Conservation (phyloP, 2,113 vertebrate genomes). For the Grantiella picta region DNA sequence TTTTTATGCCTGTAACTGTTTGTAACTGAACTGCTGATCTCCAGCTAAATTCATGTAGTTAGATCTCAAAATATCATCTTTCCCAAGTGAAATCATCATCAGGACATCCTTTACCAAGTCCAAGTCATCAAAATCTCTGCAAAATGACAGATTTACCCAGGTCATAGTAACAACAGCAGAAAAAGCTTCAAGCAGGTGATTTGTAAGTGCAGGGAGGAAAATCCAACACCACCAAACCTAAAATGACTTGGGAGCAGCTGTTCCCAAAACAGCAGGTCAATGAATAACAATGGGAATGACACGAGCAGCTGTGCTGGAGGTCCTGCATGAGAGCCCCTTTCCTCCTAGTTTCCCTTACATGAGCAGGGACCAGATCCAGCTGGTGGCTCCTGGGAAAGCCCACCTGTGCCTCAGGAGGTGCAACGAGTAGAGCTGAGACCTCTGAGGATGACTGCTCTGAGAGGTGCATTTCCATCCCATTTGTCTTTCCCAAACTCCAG, state of each 20-base stretch:
- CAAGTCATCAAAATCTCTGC: neutral
- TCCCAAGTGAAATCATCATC: neutral
- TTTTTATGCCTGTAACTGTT: neutral
- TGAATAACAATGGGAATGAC: neutral
- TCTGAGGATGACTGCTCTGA: neutral
- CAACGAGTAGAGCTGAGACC: neutral
- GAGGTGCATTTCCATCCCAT: neutral
- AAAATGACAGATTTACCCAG: neutral
- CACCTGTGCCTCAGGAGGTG: accelerated
- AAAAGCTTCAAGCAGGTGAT: neutral
- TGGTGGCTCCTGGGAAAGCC: neutral
- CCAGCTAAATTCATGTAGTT: neutral
- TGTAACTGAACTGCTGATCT: neutral
- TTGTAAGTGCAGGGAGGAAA: neutral
- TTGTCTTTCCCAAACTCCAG: neutral
- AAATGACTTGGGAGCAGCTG: neutral
- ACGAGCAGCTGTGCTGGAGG: neutral
- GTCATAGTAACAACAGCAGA: neutral
- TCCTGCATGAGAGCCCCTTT: neutral
- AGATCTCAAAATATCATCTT: neutral
- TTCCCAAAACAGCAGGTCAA: neutral
- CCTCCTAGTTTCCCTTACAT: neutral
- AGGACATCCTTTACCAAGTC: neutral
- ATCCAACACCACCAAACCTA: neutral
- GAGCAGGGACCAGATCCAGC: neutral